These are phyloP conservation scores for Drosophila azteca DNA, from an alignment of 1,140 invertebrate genomes.

Conservation along the genomic window DNA sequence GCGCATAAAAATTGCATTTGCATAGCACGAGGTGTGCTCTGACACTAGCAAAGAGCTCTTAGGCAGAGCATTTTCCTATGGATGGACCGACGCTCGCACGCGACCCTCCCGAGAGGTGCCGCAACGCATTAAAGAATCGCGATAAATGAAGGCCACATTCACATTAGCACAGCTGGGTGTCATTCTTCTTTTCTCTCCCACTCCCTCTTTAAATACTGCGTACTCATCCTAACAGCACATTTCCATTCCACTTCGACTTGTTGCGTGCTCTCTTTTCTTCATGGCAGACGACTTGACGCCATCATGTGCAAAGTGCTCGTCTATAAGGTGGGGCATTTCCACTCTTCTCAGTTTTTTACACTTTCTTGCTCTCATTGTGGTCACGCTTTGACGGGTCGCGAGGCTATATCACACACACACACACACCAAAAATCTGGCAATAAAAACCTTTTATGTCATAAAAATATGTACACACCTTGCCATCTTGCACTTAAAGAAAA, in stretches of 20 bases:
- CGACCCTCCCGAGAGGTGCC: conserved; percentile 7
- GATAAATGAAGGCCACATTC: conserved; percentile 39
- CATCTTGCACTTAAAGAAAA: conserved; percentile 19
- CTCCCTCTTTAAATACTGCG: not conserved
- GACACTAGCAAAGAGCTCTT: too few relatives aligned
- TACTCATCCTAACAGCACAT: conserved; percentile 19
- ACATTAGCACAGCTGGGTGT: conserved; percentile 42
- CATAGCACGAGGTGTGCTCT: too few relatives aligned
- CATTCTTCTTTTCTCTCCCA: conserved; percentile 10
- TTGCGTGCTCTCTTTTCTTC: conserved; percentile 38
- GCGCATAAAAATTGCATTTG: conserved; percentile 41
- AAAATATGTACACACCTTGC: too few relatives aligned
- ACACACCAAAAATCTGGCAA: too few relatives aligned
- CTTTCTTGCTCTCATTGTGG: too few relatives aligned
- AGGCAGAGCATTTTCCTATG: too few relatives aligned
- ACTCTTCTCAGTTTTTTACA: too few relatives aligned
- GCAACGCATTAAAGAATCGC: conserved; percentile 49
- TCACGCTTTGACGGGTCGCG: too few relatives aligned
- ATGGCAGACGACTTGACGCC: conserved; percentile 54
- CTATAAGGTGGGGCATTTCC: not conserved
- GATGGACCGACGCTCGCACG: too few relatives aligned
- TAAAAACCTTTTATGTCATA: too few relatives aligned
- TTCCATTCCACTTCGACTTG: conserved; percentile 40
- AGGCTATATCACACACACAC: too few relatives aligned
- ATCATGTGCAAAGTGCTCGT: conserved; percentile 24